Evolutionary conservation across 2,797 vertebrate species (phyloP).

Genomic region (Chelon auratus): DNA sequence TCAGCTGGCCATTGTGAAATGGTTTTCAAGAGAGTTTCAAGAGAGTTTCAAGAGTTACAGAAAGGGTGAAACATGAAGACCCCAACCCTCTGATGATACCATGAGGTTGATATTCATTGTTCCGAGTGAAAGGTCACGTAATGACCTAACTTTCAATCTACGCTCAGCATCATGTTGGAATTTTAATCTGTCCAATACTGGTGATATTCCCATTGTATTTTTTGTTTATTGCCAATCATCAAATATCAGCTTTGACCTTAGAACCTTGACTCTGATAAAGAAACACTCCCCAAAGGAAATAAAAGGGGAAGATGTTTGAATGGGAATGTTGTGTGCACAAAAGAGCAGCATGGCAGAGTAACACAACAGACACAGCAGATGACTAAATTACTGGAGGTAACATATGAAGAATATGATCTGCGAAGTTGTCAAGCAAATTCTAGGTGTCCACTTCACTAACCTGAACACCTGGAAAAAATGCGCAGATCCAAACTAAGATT

Average conservation of each 20-base stretch:
- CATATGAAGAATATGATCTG: not conserved
- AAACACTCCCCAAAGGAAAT: too few species aligned
- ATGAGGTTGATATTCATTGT: not conserved
- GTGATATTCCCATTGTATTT: not conserved
- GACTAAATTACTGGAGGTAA: not conserved
- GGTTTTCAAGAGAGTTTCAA: not conserved
- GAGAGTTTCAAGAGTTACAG: not conserved
- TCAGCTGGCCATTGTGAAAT: not conserved
- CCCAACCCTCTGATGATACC: not conserved
- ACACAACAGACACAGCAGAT: not conserved
- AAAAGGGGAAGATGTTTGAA: too few species aligned
- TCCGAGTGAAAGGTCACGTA: too few species aligned
- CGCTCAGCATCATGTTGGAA: not conserved
- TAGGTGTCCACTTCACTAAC: not conserved
- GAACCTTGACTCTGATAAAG: not conserved
- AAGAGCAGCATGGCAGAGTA: too few species aligned
- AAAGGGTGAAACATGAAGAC: conserved; percentile 3
- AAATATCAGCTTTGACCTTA: not conserved
- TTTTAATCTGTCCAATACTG: not conserved
- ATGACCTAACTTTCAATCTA: not conserved
- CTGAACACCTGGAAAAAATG: not conserved
- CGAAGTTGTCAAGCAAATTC: not conserved
- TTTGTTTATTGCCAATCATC: not conserved
- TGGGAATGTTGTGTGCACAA: too few species aligned
- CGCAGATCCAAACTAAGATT: not conserved